A percentile compares a stretch with the other conserved stretches of the same genome.
phyloP scores from a whole-genome alignment of 2,797 vertebrate species.

The Takifugu ocellatus region DNA sequence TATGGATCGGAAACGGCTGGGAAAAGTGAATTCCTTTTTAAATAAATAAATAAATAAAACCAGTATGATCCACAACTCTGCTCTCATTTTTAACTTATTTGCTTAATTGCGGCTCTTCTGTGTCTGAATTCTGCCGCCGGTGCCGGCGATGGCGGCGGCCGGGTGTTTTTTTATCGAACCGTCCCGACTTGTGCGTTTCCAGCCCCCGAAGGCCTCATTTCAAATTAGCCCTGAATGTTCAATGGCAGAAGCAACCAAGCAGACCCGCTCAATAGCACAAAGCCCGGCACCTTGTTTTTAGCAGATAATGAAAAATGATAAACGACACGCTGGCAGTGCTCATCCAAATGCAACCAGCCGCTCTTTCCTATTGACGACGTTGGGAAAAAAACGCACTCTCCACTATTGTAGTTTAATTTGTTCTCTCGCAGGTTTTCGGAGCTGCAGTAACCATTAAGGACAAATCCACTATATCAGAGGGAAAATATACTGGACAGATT shows the following conservation, averaged over 20 bases:
- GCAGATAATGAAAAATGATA: constrained; percentile 61
- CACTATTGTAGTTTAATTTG: constrained; percentile 4
- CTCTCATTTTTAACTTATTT: too few relatives aligned
- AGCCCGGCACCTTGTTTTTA: constrained; percentile 55
- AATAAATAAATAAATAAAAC: too few relatives aligned
- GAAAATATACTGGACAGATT: constrained; percentile 29
- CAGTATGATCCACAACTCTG: too few relatives aligned
- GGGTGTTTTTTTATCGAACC: constrained; percentile 65
- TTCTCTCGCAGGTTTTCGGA: constrained; percentile 3
- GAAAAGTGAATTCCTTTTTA: too few relatives aligned
- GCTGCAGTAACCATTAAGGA: not conserved
- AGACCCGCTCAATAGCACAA: constrained; percentile 62
- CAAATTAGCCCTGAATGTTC: constrained; percentile 66
- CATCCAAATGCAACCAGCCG: constrained; percentile 26
- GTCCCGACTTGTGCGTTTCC: constrained; percentile 65
- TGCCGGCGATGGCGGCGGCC: not conserved
- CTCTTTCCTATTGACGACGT: constrained; percentile 21
- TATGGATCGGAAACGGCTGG: too few relatives aligned
- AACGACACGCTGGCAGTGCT: constrained; percentile 26
- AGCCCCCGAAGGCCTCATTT: constrained; percentile 65
- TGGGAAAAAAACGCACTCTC: too few relatives aligned
- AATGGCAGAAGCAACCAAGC: constrained; percentile 58
- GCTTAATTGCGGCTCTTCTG: constrained; percentile 3
- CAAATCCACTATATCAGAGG: constrained; percentile 8
- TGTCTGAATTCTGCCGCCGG: constrained; percentile 25